These are phyloP conservation scores for Larimichthys crocea DNA, from an alignment of 2,113 vertebrate genomes.

Conservation along the genomic window DNA sequence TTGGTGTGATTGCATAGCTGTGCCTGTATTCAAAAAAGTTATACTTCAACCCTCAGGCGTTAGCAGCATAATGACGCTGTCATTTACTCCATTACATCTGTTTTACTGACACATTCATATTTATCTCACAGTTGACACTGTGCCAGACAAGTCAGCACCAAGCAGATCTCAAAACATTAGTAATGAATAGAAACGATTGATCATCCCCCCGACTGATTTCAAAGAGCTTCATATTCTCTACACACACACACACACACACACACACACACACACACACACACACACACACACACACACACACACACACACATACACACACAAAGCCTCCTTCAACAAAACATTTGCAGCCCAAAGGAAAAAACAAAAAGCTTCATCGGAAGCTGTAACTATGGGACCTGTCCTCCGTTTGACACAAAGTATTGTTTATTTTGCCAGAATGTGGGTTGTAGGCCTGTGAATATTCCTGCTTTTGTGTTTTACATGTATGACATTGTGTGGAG, in stretches of 20 bases:
- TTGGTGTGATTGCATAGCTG: constrained; percentile 15
- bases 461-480: neutral
- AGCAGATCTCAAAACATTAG: neutral
- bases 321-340: neutral
- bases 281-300: too few relatives aligned
- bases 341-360: neutral
- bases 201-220: neutral
- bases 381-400: neutral
- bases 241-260: too few relatives aligned
- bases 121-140: constrained; percentile 13
- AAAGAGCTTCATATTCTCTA: neutral
- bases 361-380: neutral
- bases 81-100: constrained; percentile 12
- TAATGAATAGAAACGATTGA: neutral
- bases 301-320: neutral
- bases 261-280: neutral
- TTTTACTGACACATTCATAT: constrained; percentile 22
- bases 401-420: constrained; percentile 1
- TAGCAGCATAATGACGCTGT: constrained; percentile 11
- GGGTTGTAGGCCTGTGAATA: neutral
- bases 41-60: constrained; percentile 15
- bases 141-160: neutral
- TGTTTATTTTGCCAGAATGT: neutral
- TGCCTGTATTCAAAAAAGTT: constrained; percentile 37
- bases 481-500: neutral